Conservation (phyloP, 2,888 invertebrate species). For the Cerastis leucographa region DNA sequence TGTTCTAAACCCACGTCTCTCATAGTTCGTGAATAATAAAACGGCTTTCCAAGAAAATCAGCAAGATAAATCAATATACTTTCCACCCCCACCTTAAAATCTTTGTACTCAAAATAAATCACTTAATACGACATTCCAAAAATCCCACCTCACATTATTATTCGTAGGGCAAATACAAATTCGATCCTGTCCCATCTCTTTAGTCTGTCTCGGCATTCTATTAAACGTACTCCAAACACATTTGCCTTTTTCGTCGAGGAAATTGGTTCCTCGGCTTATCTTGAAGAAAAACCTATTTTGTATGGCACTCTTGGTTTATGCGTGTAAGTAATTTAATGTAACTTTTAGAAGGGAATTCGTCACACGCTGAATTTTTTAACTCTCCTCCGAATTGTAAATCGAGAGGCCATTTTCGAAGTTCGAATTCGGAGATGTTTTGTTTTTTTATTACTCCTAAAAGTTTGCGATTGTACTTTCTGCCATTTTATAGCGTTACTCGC, state of each 20-base stretch:
- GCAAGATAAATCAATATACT: slow-evolving; percentile 46
- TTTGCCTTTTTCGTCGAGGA: slow-evolving; percentile 77
- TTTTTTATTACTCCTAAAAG: slow-evolving; percentile 43
- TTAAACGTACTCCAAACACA: slow-evolving; percentile 79
- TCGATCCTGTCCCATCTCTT: slow-evolving; percentile 72
- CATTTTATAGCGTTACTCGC: slow-evolving; percentile 30
- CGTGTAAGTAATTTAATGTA: slow-evolving; percentile 72
- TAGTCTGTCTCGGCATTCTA: slow-evolving; percentile 76
- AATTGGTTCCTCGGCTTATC: slow-evolving; percentile 80
- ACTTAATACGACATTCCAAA: slow-evolving; percentile 72
- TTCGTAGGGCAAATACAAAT: slow-evolving; percentile 73
- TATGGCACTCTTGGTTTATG: slow-evolving; percentile 66
- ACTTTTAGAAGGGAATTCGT: slow-evolving; percentile 61
- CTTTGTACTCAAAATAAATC: slow-evolving; percentile 67
- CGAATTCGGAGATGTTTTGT: slow-evolving; percentile 17
- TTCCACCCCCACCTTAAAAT: slow-evolving; percentile 36
- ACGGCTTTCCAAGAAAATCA: slow-evolving; percentile 15
- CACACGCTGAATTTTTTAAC: slow-evolving; percentile 60
- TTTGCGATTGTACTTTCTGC: slow-evolving; percentile 31
- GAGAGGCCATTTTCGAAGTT: slow-evolving; percentile 42
- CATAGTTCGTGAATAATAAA: slow-evolving; percentile 21
- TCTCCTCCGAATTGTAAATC: slow-evolving; percentile 44
- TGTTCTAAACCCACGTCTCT: background rate
- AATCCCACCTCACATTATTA: slow-evolving; percentile 70
- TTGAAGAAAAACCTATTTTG: slow-evolving; percentile 73